Evolutionary conservation across 2,113 vertebrate genomes (phyloP).

Genomic region (Hyla sarda): DNA sequence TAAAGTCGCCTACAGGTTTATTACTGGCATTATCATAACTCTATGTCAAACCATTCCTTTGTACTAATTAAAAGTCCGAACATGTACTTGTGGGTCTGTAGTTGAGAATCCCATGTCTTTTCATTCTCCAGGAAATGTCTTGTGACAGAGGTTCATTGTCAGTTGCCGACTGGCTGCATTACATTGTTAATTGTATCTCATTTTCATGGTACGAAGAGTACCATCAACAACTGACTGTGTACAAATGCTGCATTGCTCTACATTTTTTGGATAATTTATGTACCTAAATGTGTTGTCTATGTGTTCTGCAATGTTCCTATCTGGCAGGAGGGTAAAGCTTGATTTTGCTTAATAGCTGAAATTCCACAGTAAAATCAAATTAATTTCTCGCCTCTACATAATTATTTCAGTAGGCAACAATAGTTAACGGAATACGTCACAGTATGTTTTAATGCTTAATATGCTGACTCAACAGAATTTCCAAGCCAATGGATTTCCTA

Average conservation of each 20-base stretch:
- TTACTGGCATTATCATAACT: constrained; percentile 8
- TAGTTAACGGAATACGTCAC: constrained; percentile 18
- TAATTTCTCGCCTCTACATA: constrained; percentile 62
- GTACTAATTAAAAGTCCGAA: constrained; percentile 41
- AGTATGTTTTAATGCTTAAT: constrained; percentile 34
- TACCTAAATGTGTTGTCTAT: constrained; percentile 80
- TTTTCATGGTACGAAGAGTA: constrained; percentile 44
- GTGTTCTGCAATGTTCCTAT: constrained; percentile 76
- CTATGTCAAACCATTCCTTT: constrained; percentile 25
- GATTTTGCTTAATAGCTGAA: constrained; percentile 80
- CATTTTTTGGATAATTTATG: constrained; percentile 83
- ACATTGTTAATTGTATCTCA: constrained; percentile 51
- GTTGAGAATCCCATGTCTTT: constrained; percentile 41
- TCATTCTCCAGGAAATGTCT: constrained; percentile 48
- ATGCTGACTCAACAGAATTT: constrained; percentile 4
- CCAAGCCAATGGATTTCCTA: constrained; percentile 23
- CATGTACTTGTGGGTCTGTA: constrained; percentile 36
- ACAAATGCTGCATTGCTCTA: constrained; percentile 69
- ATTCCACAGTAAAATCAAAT: constrained; percentile 70
- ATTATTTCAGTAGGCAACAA: constrained; percentile 63
- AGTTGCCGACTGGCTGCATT: constrained; percentile 40
- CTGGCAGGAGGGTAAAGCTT: constrained; percentile 73
- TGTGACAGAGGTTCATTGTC: constrained; percentile 49
- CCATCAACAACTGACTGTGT: constrained; percentile 69
- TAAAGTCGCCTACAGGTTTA: constrained; percentile 6